Evolutionary conservation across 2,113 vertebrate genomes (phyloP).

Genomic region (Isichthys henryi): DNA sequence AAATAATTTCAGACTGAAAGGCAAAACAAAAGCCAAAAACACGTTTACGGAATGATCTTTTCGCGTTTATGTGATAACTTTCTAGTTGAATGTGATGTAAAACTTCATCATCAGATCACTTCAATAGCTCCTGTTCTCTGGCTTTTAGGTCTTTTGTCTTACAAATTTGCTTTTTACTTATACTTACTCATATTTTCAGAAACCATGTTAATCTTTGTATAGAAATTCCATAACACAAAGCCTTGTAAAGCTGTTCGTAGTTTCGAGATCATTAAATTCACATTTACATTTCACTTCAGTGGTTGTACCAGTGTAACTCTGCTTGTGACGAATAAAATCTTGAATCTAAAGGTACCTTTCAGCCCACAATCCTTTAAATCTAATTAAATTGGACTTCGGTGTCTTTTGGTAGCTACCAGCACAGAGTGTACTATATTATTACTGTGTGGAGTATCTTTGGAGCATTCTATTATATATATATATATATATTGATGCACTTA

Average conservation of each 20-base stretch:
- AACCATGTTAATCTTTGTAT: not conserved
- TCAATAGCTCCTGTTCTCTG: not conserved
- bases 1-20: not conserved
- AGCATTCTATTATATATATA: not conserved
- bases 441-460: not conserved
- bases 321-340: not conserved
- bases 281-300: not conserved
- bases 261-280: not conserved
- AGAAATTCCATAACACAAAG: not conserved
- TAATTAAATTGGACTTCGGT: not conserved
- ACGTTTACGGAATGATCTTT: not conserved
- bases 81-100: not conserved
- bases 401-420: not conserved
- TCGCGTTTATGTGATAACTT: not conserved
- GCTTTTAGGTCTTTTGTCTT: not conserved
- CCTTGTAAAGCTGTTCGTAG: not conserved
- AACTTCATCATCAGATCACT: not conserved
- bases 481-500: not conserved
- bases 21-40: not conserved
- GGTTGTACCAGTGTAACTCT: not conserved
- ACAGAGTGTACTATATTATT: not conserved
- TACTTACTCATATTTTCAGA: not conserved
- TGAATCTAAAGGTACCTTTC: not conserved
- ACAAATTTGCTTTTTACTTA: not conserved
- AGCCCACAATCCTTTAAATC: not conserved